These are phyloP conservation scores for Beris morrisii DNA, from an alignment of 2,888 invertebrate species.

Conservation along the genomic window DNA sequence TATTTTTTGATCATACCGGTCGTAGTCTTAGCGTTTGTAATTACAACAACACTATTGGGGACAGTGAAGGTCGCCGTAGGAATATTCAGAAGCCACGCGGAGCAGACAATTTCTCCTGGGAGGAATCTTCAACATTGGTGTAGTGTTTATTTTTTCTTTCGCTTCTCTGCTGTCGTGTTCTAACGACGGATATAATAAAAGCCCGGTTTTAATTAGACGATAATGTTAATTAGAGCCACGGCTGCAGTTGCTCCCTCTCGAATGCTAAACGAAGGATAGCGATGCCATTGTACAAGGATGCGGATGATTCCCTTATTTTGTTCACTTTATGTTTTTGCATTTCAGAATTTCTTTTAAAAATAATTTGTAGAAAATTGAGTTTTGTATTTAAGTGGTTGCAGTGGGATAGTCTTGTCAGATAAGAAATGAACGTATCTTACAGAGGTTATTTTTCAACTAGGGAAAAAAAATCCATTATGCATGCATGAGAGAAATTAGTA, in stretches of 20 bases:
- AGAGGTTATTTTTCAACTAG: too few species aligned
- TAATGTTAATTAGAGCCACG: constrained; percentile 30
- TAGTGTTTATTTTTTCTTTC: constrained; percentile 3
- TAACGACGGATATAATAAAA: constrained; percentile 13
- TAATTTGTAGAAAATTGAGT: too few species aligned
- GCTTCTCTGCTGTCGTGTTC: neutral
- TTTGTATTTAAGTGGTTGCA: too few species aligned
- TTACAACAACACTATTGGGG: constrained; percentile 20
- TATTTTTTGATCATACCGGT: neutral
- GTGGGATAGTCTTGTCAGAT: too few species aligned
- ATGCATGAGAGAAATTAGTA: too few species aligned
- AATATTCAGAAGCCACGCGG: neutral
- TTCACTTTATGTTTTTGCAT: too few species aligned
- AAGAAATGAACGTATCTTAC: too few species aligned
- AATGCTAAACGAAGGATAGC: constrained; percentile 11
- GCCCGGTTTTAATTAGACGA: constrained; percentile 30
- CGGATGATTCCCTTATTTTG: too few species aligned
- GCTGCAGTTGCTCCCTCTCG: constrained; percentile 17
- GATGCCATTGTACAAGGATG: too few species aligned
- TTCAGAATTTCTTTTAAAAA: too few species aligned
- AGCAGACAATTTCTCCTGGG: constrained; percentile 13
- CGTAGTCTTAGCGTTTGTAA: neutral
- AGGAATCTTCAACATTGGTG: constrained; percentile 6
- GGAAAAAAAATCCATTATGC: too few species aligned
- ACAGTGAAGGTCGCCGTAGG: neutral